Evolutionary conservation across 1,140 invertebrate species (phyloP).

Genomic region (Glomeris maerens): DNA sequence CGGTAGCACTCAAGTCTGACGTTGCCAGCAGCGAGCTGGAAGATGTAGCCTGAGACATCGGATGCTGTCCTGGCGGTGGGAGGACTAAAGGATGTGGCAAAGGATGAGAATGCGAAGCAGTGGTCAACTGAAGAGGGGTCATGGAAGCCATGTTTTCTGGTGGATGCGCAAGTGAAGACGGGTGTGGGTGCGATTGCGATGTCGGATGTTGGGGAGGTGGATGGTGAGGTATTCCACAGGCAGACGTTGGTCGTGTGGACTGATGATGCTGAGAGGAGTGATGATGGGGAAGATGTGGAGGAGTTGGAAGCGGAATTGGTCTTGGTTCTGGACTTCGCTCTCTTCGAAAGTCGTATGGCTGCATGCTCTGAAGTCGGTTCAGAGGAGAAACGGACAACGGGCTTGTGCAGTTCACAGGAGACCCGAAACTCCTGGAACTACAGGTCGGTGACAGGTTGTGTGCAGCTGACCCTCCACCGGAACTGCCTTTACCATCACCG

Average conservation of each 20-base stretch:
- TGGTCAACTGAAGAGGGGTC: conserved; percentile 25
- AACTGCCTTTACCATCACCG: too few species aligned
- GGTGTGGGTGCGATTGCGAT: conserved; percentile 3
- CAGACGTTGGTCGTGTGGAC: conserved; percentile 6
- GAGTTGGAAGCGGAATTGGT: conserved; percentile 11
- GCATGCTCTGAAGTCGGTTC: conserved; percentile 82
- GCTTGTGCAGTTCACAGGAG: conserved; percentile 23
- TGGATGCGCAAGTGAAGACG: conserved; percentile 44
- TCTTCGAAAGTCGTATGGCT: conserved; percentile 82
- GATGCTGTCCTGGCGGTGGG: conserved; percentile 21
- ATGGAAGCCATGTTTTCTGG: conserved; percentile 24
- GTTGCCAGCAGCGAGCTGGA: conserved; percentile 13
- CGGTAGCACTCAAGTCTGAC: conserved; percentile 16
- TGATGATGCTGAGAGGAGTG: conserved; percentile 21
- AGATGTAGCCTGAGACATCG: conserved; percentile 47
- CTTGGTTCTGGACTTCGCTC: conserved; percentile 34
- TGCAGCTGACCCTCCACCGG: background rate
- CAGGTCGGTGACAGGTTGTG: conserved; percentile 9
- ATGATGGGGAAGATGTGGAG: conserved; percentile 12
- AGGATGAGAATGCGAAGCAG: conserved; percentile 25
- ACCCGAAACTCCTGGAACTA: conserved; percentile 20
- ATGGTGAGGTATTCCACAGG: background rate
- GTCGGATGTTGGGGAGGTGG: conserved; percentile 1
- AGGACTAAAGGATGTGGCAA: conserved; percentile 31
- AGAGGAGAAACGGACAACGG: conserved; percentile 48